Evolutionary conservation across 1,140 invertebrate genomes (phyloP).

Genomic region (Magallana gigas): DNA sequence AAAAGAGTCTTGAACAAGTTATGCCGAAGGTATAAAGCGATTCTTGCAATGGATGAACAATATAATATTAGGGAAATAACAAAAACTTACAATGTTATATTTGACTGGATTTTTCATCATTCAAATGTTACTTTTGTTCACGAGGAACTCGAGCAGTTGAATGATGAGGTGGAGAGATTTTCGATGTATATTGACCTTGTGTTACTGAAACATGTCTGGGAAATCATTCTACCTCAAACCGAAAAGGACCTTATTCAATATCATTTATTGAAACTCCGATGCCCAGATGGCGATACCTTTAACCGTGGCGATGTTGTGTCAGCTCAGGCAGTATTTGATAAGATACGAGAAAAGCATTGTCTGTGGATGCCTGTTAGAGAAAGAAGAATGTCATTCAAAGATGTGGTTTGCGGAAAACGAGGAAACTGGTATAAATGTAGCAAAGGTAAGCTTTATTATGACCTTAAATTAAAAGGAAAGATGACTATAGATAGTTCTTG

Average conservation of each 20-base stretch:
- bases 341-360: conserved; percentile 59
- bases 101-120: background rate
- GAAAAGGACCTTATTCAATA: background rate
- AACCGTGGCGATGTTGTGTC: conserved; percentile 41
- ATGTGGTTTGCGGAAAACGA: conserved; percentile 81
- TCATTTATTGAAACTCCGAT: background rate
- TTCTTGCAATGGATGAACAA: background rate
- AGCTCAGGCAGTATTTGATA: conserved; percentile 50
- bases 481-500: too few relatives aligned
- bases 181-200: background rate
- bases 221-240: conserved; percentile 1
- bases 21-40: background rate
- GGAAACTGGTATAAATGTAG: conserved; percentile 89
- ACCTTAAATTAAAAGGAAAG: too few relatives aligned
- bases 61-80: background rate
- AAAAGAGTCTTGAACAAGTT: background rate
- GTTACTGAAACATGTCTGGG: background rate
- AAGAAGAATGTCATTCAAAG: conserved; percentile 82
- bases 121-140: background rate
- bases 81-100: background rate
- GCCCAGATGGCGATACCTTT: conserved; percentile 25
- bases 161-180: conserved; percentile 5
- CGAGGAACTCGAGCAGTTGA: background rate
- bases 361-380: conserved; percentile 81
- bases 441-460: conserved; percentile 78